These are phyloP conservation scores for Balanococcus diminutus DNA, from an alignment of 2,888 invertebrate species.

Conservation along the genomic window DNA sequence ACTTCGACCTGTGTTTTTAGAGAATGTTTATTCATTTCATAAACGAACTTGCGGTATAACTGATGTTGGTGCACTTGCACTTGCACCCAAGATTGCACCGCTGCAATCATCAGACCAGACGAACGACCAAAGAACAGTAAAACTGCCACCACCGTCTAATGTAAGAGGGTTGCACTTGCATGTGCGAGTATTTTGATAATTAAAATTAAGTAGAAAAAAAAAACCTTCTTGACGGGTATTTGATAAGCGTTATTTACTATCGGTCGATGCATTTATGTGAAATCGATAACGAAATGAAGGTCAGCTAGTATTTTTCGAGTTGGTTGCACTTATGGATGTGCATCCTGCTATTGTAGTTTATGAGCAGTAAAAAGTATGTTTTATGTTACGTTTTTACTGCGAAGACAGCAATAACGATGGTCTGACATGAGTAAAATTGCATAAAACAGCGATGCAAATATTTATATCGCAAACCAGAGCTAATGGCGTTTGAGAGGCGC, in stretches of 20 bases:
- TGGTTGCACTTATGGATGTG: slow-evolving; percentile 26
- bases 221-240: background rate
- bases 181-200: background rate
- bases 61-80: background rate
- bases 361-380: slow-evolving; percentile 36
- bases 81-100: no score
- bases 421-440: slow-evolving; percentile 24
- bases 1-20: slow-evolving; percentile 23
- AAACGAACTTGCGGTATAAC: background rate
- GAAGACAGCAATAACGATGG: slow-evolving; percentile 34
- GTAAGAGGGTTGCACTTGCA: background rate
- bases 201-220: background rate
- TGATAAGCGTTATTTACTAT: slow-evolving; percentile 3
- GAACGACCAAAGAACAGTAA: background rate
- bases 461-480: slow-evolving; percentile 4
- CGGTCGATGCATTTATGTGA: slow-evolving; percentile 3
- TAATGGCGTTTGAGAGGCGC: background rate
- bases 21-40: background rate
- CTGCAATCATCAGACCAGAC: no score
- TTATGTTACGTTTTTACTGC: slow-evolving; percentile 28
- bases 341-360: slow-evolving; percentile 28
- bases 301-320: background rate
- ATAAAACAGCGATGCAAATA: slow-evolving; percentile 16
- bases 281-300: slow-evolving; percentile 8
- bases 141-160: no score